These are phyloP conservation scores for Tupaia tana DNA, from an alignment of 2,113 vertebrate genomes.

Conservation along the genomic window DNA sequence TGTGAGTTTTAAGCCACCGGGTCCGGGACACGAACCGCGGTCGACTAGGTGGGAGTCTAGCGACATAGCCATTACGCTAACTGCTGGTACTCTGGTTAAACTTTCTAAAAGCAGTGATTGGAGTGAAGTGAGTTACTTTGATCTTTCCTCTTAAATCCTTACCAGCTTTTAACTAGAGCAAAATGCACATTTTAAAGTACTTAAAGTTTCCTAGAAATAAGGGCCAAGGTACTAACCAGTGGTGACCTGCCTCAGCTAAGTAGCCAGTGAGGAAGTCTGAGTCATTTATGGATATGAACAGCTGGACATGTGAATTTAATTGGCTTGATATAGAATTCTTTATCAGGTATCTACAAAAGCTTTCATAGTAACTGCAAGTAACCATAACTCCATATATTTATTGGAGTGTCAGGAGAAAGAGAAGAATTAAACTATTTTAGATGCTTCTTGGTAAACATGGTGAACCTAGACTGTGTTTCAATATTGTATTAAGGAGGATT, in stretches of 20 bases:
- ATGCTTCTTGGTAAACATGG: background rate
- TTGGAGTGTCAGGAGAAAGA: background rate
- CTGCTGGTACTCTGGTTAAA: too few species aligned
- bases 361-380: background rate
- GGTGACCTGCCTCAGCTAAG: background rate
- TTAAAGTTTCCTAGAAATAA: background rate
- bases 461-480: background rate
- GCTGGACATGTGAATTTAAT: background rate
- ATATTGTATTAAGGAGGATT: background rate
- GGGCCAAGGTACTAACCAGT: background rate
- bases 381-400: background rate
- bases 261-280: background rate
- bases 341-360: background rate
- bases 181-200: background rate
- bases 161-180: background rate
- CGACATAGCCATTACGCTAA: too few species aligned
- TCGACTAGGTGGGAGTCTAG: too few species aligned
- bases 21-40: too few species aligned
- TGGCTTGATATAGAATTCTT: background rate
- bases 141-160: background rate
- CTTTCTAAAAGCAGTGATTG: background rate
- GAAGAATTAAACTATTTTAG: background rate
- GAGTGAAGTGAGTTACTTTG: background rate
- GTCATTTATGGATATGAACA: background rate
- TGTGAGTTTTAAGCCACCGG: too few species aligned